Base-by-base conservation (phyloP, 2,113 vertebrate genomes). In the Labeo catla region DNA sequence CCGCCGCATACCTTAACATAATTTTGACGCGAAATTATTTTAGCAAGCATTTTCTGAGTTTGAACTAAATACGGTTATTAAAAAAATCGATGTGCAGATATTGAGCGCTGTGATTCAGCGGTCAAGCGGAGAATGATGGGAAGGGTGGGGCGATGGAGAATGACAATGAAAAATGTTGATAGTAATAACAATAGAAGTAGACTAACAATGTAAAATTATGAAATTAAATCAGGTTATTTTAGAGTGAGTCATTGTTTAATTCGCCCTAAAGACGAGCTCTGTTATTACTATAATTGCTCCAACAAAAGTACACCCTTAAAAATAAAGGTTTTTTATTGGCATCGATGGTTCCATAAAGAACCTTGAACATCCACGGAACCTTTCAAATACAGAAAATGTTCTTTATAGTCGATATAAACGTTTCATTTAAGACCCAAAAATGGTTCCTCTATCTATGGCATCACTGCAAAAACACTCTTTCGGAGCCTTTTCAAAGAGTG, bases 71-170 rank as follows among this genome's bases (percentile, higher is more conserved):
- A 2, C 10, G 43, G 23, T 10, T 9, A 49, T 1, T 34, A 2
- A 28, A 39, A 39, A 39, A 39, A 59, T 34, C 52, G 28, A 59
- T 81, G 9, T 54, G 63, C 45, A 11, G 61, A 16, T 81, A 23
- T 15, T 3, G 80, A 39, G 23, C 1, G 47, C 23, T 70, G 28
- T 70, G 65, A n/a, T 50, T 50, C 16, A 54, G 6, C 39, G 49
- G 63, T 39, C 77, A 45, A 8, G 3, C 39, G 9, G 47, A 43
- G 72, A 70, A 76, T 79, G 36, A 39, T 86, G 49, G 52, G 23
- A 89, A 88, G 93, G 94, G 92, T 93, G 94, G 93, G 94, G 92
- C 93, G 81, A 89, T 82, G 81, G 85, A 43, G 87, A 93, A 85
- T 89, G 66, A 84, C 80, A 49, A 90, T 87, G 87, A 88, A 73